Evolutionary conservation across 2,888 invertebrate genomes (phyloP), one percentile per base, ranked within the genome.

Genomic region (Tinea pellionella): DNA sequence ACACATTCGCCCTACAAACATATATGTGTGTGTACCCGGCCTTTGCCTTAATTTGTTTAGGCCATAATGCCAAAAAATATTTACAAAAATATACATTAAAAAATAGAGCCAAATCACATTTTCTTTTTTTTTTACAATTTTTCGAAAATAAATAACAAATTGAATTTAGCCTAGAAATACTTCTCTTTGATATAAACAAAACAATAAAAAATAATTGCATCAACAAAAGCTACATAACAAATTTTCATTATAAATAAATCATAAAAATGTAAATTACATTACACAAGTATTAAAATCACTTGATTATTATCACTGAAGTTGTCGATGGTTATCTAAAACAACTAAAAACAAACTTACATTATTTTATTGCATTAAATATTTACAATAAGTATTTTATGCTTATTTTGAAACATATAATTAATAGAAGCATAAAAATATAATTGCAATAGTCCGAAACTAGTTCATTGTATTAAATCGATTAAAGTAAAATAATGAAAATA

Each of bases 191-290:
- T 83, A 84, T 82, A 85, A 80, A 61, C 13, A 87, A 86, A 87
- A 86, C 85, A 86, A 85, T 85, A 85, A 85, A 85, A 83, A 85
- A 85, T 85, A 86, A 84, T 87, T 83, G 86, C 83, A 86, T 87
- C 84, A 86, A 86, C 86, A 85, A 85, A 24, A 86, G 86, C 86
- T 84, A 84, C 77, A 84, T 86, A 87, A 86, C 86, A 87, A 86
- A 84, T 85, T 82, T 81, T 24, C 6, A 3, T 82, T 85, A 86
- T 86, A 86, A 87, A 85, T 86, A 85, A 87, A 83, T 77, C 68
- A 74, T 85, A 78, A 78, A 79, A 86, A 86, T 86, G 77, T 87
- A 87, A 85, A 86, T 70, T 82, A 29, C 47, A 47, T 47, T 85
- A 87, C 84, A 85, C 78, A 80, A 78, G 77, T 82, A 80, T 75